Conservation (phyloP, 1,140 invertebrate genomes). For the Caenorhabditis tropicalis region DNA sequence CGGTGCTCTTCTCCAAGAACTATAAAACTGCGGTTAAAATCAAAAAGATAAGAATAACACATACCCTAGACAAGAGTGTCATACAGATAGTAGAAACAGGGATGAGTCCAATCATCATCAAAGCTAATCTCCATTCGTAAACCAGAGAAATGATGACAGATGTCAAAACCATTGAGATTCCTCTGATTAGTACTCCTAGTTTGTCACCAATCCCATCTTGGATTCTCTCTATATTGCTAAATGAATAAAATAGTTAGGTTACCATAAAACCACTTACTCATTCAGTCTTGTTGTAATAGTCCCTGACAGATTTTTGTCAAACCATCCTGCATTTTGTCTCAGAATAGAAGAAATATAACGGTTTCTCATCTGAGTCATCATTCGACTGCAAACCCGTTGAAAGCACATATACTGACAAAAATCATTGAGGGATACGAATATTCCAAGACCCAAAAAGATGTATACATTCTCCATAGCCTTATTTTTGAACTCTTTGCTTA, state of each 20-base stretch:
- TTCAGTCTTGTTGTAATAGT: constrained; percentile 86
- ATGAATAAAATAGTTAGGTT: not conserved
- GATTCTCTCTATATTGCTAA: constrained; percentile 85
- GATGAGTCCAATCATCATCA: constrained; percentile 56
- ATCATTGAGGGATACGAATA: constrained; percentile 44
- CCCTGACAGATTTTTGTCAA: constrained; percentile 83
- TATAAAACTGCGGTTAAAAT: not conserved
- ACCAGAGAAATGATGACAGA: constrained; percentile 61
- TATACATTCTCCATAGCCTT: constrained; percentile 58
- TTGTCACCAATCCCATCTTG: constrained; percentile 89
- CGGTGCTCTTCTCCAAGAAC: not conserved
- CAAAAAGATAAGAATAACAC: not conserved
- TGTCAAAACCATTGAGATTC: constrained; percentile 57
- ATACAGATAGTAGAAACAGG: constrained; percentile 53
- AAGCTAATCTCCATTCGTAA: constrained; percentile 61
- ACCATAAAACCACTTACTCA: constrained; percentile 78
- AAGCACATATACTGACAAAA: constrained; percentile 71
- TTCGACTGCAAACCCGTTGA: constrained; percentile 73
- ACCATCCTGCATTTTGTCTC: constrained; percentile 88
- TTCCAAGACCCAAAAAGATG: constrained; percentile 57
- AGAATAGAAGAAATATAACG: constrained; percentile 81
- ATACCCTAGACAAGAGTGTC: constrained; percentile 53
- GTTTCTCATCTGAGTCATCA: constrained; percentile 80
- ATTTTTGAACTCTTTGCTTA: constrained; percentile 51
- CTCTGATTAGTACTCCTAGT: constrained; percentile 80